phyloP scores from a whole-genome alignment of 1,140 invertebrate species.

The Heliconius hermathena region DNA sequence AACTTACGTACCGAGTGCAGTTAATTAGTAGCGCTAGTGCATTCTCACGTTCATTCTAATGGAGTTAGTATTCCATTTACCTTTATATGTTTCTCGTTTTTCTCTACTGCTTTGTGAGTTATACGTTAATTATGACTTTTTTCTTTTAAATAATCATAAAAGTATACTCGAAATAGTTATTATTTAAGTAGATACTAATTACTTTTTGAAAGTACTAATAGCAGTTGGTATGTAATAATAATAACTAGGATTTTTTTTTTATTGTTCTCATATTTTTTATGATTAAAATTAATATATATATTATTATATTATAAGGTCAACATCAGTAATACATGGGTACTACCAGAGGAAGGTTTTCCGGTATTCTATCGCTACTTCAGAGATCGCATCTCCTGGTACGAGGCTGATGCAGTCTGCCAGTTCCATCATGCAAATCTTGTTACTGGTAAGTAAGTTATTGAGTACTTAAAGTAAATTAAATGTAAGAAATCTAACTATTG shows the following conservation, averaged over 20 bases:
- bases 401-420: slow-evolving; percentile 89
- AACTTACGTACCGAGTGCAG: slow-evolving; percentile 38
- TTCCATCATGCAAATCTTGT: slow-evolving; percentile 89
- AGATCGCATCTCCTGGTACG: slow-evolving; percentile 89
- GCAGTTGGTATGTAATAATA: neutral
- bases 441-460: slow-evolving; percentile 81
- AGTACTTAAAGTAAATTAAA: neutral
- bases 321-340: slow-evolving; percentile 89
- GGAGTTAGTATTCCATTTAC: slow-evolving; percentile 4
- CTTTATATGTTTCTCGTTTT: neutral
- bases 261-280: neutral
- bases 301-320: slow-evolving; percentile 83
- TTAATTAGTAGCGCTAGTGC: slow-evolving; percentile 41
- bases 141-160: neutral
- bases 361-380: slow-evolving; percentile 90
- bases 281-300: neutral
- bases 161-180: neutral
- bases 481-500: too few species aligned
- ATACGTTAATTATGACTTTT: neutral
- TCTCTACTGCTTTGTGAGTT: neutral
- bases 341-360: slow-evolving; percentile 88
- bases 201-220: neutral
- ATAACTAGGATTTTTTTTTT: too few species aligned
- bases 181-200: neutral
- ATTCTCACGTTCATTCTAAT: slow-evolving; percentile 39